Base-by-base conservation (phyloP, 1,140 invertebrate genomes). In the Saccostrea echinata region DNA sequence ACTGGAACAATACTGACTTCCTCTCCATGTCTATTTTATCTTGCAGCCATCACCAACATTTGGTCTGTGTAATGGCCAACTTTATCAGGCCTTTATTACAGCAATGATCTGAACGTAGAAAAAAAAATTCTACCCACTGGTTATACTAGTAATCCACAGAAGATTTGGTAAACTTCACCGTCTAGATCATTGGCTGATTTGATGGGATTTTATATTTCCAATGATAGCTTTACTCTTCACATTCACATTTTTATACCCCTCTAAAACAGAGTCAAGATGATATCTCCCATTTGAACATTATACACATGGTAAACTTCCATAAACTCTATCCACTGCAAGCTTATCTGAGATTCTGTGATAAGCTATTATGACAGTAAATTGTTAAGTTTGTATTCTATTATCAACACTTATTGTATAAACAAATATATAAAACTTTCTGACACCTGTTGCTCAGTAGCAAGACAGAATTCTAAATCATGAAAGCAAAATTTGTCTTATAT, bases 401-500 rank as follows among this genome's bases (percentile, higher is more conserved):
- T 76, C 68, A 76, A 76, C 68, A 76, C 68, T 76, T 76, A 76
- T 76, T 76, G 68, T 76, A 27, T 76, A 76, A 76, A 76, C 68
- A 76, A 76, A 76, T 33, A 27, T 76, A 76, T 76, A 76, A 76
- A 76, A 76, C 16, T 33, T 76, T 76, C 16, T 76, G 24, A 12
- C 68, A 76, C 68, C 68, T 76, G 30, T 76, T 71, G 27, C 27
- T 33, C 12, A 3, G 64, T 13, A 76, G 68, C 30, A 76, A 16
- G 11, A 76, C 30, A 76, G 3, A 76, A 76, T 21, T 61, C n/a
- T 21, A 61, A 61, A 43, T 18, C 21, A 27, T 13, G 30, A 33
- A 30, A 43, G 16, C 18, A 30, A 30, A 80, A 33, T 18, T 33
- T 80, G 71, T 80, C 71, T 6, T 24, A 43, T 8, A 43, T 43